phyloP scores from a whole-genome alignment of 1,140 invertebrate species.

The Zaprionus davidi region DNA sequence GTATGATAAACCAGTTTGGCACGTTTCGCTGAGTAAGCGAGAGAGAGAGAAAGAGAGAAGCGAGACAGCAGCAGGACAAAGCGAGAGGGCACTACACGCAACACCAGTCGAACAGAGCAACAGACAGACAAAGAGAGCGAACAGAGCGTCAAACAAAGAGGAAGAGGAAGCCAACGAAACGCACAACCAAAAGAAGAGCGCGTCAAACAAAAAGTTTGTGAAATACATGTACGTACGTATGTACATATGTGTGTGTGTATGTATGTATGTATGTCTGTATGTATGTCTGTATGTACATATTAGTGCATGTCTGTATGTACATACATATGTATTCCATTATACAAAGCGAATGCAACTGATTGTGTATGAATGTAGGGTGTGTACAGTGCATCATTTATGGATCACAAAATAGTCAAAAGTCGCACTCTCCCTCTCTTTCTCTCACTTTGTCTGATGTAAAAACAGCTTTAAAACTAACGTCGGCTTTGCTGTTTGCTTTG shows the following conservation, averaged over 20 bases:
- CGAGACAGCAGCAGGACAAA: conserved; percentile 36
- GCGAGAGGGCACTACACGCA: conserved; percentile 25
- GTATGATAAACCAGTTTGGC: conserved; percentile 72
- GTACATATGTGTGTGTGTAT: too few relatives aligned
- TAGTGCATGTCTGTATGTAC: background rate
- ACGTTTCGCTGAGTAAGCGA: conserved; percentile 72
- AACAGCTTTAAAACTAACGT: conserved; percentile 33
- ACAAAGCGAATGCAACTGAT: background rate
- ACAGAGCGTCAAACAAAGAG: conserved; percentile 44
- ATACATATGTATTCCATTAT: background rate
- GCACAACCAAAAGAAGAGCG: conserved; percentile 28
- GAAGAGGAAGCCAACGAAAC: conserved; percentile 48
- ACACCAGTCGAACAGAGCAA: conserved; percentile 36
- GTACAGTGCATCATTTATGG: conserved; percentile 1
- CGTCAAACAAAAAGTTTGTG: conserved; percentile 53
- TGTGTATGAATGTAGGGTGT: background rate
- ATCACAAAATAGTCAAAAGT: conserved; percentile 15
- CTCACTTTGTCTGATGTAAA: background rate
- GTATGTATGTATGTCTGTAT: background rate
- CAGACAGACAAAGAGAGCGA: conserved; percentile 76
- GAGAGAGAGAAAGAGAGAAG: conserved; percentile 44
- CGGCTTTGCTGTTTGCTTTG: conserved; percentile 39
- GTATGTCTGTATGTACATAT: background rate
- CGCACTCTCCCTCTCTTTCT: background rate
- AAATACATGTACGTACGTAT: background rate